phyloP scores from a whole-genome alignment of 2,113 vertebrate genomes.

The Ameiurus melas region DNA sequence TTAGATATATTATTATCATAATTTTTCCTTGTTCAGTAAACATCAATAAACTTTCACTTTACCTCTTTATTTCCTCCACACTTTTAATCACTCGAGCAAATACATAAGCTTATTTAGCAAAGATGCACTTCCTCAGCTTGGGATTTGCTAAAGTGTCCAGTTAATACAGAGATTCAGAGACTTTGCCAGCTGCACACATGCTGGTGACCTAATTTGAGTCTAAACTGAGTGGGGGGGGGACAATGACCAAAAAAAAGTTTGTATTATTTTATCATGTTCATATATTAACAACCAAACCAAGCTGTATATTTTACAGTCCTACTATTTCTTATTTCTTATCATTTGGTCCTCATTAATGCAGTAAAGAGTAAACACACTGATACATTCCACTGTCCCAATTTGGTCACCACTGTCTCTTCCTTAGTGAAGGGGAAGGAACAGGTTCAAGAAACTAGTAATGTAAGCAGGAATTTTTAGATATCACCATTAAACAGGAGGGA shows the following conservation, averaged over 20 bases:
- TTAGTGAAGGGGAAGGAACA: too few species aligned
- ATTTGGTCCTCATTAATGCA: conserved; percentile 39
- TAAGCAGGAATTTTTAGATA: not conserved
- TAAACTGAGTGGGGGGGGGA: conserved; percentile 41
- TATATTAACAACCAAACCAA: conserved; percentile 60
- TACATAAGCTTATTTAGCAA: conserved; percentile 17
- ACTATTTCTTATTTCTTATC: conserved; percentile 59
- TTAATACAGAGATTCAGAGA: conserved; percentile 72
- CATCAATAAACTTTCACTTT: not conserved
- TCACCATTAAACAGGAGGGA: too few species aligned
- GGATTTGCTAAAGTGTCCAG: conserved; percentile 69
- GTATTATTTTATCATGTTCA: conserved; percentile 44
- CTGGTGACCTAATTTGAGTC: conserved; percentile 73
- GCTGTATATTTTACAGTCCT: conserved; percentile 6
- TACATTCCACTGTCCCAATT: conserved; percentile 5
- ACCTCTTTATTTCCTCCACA: conserved; percentile 19
- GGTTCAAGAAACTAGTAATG: not conserved
- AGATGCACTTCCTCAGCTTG: conserved; percentile 48
- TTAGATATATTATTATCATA: not conserved
- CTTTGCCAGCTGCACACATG: conserved; percentile 60
- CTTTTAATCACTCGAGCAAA: not conserved
- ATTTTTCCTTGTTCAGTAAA: not conserved
- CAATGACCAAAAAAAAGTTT: conserved; percentile 16
- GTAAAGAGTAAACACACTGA: not conserved
- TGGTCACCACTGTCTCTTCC: not conserved